Evolutionary conservation across 2,113 vertebrate species (phyloP), one percentile per base, ranked within the genome.

Genomic region (Tamias sibiricus): DNA sequence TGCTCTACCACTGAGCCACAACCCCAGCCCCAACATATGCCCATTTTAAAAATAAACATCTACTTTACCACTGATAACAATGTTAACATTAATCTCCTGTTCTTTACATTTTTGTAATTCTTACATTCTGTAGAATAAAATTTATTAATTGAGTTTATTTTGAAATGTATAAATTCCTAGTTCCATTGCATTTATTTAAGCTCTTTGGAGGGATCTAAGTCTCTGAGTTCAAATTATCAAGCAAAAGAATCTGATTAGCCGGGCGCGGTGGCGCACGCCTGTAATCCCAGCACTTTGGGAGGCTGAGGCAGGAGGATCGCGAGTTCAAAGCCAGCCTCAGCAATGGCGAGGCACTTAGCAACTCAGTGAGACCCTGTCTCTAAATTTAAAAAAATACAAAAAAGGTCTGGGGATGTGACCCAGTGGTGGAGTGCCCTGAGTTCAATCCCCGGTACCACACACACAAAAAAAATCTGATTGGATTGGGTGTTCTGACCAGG

Each of bases 111-210:
- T 92, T 92, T 85, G 8, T 71, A 86, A 90, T 76, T 94, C 74
- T 86, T 94, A 82, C 3, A 64, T 94, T 95, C 26, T 64, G 10
- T 47, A 83, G 47, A 75, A 59, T 86, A 89, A 81, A 76, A 94
- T 62, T 80, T 14, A 19, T 80, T 77, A 66, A 44, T 68, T 85
- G 35, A 37, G n/a, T 88, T 94, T 88, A 74, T 69, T n/a, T 4
- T 72, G 35, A 91, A 91, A 80, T 90, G 9, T 66, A 64, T 32
- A 37, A 83, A 94, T 74, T 74, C 47, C 64, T 79, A 57, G 37
- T 71, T 54, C 82, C 52, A 54, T 10, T 62, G 1, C 20, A 69
- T 87, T 87, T 80, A 54, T n/a, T 6, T 28, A 22, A 64, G 14
- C 14, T 74, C 64, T 85, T 86, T 37, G 24, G 76, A 93, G 8